Percentiles rank a stretch among this genome's conserved stretches.
These are phyloP conservation scores for Euplexia lucipara DNA, from an alignment of 2,888 invertebrate species.

Conservation along the genomic window DNA sequence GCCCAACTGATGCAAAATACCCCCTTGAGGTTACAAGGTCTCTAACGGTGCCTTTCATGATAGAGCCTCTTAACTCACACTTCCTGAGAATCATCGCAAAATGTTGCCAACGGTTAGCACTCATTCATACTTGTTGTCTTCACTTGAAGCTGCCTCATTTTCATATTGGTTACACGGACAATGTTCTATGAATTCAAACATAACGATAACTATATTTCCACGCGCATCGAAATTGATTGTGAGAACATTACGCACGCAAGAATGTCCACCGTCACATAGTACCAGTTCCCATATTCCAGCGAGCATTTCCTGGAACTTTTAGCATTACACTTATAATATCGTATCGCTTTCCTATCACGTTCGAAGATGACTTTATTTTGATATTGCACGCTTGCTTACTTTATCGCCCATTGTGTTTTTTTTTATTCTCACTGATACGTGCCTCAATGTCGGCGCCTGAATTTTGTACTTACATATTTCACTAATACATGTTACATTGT, in stretches of 20 bases:
- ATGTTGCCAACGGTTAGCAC: constrained; percentile 18
- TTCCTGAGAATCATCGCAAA: constrained; percentile 40
- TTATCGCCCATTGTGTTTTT: constrained; percentile 85
- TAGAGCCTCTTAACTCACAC: constrained; percentile 65
- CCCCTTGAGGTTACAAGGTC: constrained; percentile 56
- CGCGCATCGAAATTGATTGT: constrained; percentile 49
- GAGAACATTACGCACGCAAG: constrained; percentile 57
- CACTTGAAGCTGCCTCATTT: constrained; percentile 3
- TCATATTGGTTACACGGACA: constrained; percentile 8
- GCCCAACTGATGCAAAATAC: constrained; percentile 67
- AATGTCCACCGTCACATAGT: constrained; percentile 51
- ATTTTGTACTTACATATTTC: constrained; percentile 71
- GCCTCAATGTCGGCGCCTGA: constrained; percentile 72
- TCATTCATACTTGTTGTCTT: background rate
- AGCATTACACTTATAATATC: constrained; percentile 66
- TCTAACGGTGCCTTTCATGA: constrained; percentile 77
- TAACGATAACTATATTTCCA: constrained; percentile 27
- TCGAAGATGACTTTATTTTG: constrained; percentile 86
- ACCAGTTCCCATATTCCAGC: constrained; percentile 67
- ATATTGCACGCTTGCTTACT: constrained; percentile 82
- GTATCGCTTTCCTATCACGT: constrained; percentile 81
- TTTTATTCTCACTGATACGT: constrained; percentile 78
- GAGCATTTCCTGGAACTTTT: constrained; percentile 77
- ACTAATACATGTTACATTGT: constrained; percentile 65
- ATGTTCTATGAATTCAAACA: constrained; percentile 28